Conservation (phyloP, 2,113 vertebrate species). For the Hippocampus zosterae region DNA sequence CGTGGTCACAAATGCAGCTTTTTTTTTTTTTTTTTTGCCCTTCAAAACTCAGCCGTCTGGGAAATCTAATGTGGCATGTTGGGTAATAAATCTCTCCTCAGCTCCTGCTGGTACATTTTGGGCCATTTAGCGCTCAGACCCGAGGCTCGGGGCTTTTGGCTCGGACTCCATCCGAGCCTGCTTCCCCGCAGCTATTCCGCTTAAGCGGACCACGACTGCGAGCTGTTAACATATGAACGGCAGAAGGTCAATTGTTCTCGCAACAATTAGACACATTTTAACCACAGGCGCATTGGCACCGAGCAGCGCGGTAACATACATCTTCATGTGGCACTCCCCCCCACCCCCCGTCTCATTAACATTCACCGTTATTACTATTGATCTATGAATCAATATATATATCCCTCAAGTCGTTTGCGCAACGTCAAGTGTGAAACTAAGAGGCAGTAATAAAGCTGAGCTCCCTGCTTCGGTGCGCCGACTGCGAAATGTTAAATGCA, state of each 20-base stretch:
- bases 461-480: not conserved
- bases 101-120: slow-evolving; percentile 43
- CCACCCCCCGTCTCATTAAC: not conserved
- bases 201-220: slow-evolving; percentile 26
- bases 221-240: slow-evolving; percentile 45
- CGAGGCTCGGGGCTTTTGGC: slow-evolving; percentile 14
- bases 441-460: not conserved
- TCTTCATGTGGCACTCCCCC: not conserved
- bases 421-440: not conserved
- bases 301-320: slow-evolving; percentile 6
- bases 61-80: slow-evolving; percentile 48
- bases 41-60: slow-evolving; percentile 49
- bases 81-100: slow-evolving; percentile 42
- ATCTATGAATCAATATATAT: not conserved
- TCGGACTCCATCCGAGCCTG: slow-evolving; percentile 12
- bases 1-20: slow-evolving; percentile 28
- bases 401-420: not conserved
- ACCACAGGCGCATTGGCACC: slow-evolving; percentile 24
- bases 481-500: not conserved
- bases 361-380: not conserved
- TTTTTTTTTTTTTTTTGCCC: slow-evolving; percentile 12
- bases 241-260: slow-evolving; percentile 54
- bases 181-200: slow-evolving; percentile 41
- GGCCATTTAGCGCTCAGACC: slow-evolving; percentile 22
- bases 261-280: slow-evolving; percentile 50